phyloP scores from a whole-genome alignment of 1,140 invertebrate genomes.

The Samia ricini region DNA sequence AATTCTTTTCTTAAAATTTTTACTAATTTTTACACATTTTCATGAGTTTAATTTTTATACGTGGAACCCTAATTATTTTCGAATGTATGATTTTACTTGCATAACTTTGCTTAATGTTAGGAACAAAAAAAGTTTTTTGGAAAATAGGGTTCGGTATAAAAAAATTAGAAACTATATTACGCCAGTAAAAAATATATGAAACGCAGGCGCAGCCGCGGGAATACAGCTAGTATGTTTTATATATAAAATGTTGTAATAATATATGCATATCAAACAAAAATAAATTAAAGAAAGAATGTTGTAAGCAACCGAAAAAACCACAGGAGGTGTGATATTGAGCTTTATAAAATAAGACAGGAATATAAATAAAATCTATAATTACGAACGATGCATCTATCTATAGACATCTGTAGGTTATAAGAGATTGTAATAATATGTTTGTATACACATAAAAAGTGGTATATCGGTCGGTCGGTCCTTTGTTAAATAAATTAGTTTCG shows the following conservation, averaged over 20 bases:
- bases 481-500: slow-evolving; percentile 80
- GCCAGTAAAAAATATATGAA: too few relatives aligned
- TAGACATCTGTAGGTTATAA: neutral
- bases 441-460: slow-evolving; percentile 70
- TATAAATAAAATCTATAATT: slow-evolving; percentile 1
- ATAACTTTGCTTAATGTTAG: too few relatives aligned
- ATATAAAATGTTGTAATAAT: neutral
- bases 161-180: too few relatives aligned
- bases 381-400: slow-evolving; percentile 5
- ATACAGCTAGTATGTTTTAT: neutral
- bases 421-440: slow-evolving; percentile 65
- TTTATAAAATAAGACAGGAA: neutral
- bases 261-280: neutral
- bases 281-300: neutral
- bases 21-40: too few relatives aligned
- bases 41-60: too few relatives aligned
- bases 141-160: too few relatives aligned
- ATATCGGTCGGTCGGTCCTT: slow-evolving; percentile 71
- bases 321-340: neutral
- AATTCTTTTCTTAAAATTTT: too few relatives aligned
- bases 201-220: too few relatives aligned
- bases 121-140: too few relatives aligned
- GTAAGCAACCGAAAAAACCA: neutral
- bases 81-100: too few relatives aligned
- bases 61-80: too few relatives aligned